Conservation (phyloP, 23 tunicate genomes). For the Botrylloides violaceus region DNA sequence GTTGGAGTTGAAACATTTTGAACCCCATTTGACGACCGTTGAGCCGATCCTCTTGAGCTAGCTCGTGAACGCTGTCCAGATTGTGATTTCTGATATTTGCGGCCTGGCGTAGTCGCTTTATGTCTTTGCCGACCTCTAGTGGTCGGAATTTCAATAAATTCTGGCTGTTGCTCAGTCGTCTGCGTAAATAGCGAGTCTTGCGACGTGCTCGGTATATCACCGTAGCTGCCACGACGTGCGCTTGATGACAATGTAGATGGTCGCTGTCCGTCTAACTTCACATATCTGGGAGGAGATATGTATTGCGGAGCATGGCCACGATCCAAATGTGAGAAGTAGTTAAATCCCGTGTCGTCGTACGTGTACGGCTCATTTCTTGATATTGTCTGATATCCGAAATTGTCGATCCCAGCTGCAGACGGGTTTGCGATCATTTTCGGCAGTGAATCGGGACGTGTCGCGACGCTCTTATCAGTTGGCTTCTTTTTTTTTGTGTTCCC, state of each 20-base stretch:
- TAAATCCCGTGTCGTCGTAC: constrained; percentile 21
- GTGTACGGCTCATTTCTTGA: constrained; percentile 2
- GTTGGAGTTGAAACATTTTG: neutral
- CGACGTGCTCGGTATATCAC: neutral
- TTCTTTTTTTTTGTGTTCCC: neutral
- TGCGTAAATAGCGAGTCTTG: neutral
- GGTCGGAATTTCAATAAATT: neutral
- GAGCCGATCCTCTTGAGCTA: neutral
- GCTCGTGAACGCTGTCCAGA: neutral
- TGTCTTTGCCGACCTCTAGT: neutral
- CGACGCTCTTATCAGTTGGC: neutral
- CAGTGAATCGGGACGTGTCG: neutral
- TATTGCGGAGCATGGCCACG: neutral
- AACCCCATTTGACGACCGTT: neutral
- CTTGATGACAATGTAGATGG: neutral
- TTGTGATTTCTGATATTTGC: neutral
- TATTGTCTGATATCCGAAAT: constrained; percentile 18
- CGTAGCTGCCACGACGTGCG: neutral
- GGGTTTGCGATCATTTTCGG: neutral
- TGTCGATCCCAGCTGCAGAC: constrained; percentile 13
- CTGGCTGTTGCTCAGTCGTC: neutral
- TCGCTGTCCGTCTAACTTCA: constrained; percentile 4
- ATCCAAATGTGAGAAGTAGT: constrained; percentile 3
- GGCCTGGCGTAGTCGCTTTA: neutral
- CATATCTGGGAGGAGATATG: neutral